Conservation (phyloP, 2,113 vertebrate species). For the Pedionomus torquatus region DNA sequence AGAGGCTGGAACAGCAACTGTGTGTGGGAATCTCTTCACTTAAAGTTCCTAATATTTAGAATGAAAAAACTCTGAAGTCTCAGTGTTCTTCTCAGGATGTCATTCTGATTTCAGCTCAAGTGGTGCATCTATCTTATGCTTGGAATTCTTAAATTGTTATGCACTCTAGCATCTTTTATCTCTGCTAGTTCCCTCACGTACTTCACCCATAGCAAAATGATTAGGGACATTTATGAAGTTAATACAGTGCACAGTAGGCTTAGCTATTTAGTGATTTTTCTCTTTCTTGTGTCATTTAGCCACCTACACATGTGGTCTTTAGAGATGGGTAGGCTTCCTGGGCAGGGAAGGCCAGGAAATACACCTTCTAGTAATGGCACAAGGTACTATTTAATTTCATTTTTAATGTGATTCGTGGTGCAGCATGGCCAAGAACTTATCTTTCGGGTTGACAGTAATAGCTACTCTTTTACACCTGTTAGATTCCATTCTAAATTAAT, state of each 20-base stretch:
- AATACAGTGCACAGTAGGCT: not conserved
- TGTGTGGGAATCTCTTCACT: not conserved
- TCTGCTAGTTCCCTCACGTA: not conserved
- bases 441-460: not conserved
- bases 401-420: slow-evolving; percentile 6
- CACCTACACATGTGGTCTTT: not conserved
- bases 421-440: not conserved
- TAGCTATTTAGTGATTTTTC: not conserved
- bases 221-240: not conserved
- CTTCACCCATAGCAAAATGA: not conserved
- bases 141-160: not conserved
- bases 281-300: not conserved
- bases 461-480: not conserved
- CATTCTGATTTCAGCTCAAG: not conserved
- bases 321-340: not conserved
- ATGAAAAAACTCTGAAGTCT: not conserved
- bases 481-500: not conserved
- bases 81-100: not conserved
- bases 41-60: not conserved
- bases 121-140: not conserved
- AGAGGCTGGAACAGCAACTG: not conserved
- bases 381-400: not conserved
- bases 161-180: not conserved
- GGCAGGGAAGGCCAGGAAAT: not conserved
- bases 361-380: not conserved